Conservation (phyloP, 2,113 vertebrate species). For the Merops nubicus region DNA sequence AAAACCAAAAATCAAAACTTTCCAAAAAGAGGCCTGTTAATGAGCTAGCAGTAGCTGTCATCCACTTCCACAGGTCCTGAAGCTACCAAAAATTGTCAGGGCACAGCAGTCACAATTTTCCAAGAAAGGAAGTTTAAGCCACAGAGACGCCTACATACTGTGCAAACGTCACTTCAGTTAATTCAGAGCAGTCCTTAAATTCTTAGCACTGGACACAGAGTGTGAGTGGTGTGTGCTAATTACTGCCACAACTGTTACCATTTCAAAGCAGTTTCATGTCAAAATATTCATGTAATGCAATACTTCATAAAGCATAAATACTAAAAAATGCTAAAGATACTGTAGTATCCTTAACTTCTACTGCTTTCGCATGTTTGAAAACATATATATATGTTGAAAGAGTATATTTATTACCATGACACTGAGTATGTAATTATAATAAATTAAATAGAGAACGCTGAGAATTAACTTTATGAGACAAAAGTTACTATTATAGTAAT, state of each 20-base stretch:
- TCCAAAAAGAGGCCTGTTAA: neutral
- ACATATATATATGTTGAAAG: neutral
- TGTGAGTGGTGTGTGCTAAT: neutral
- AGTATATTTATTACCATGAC: neutral
- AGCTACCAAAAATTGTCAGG: neutral
- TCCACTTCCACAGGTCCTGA: neutral
- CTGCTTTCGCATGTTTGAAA: neutral
- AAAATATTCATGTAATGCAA: neutral
- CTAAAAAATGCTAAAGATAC: neutral
- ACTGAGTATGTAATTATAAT: neutral
- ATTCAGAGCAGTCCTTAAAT: neutral
- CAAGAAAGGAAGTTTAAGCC: neutral
- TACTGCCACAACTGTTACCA: neutral
- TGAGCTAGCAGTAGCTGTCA: neutral
- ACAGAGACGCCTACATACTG: neutral
- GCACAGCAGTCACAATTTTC: neutral
- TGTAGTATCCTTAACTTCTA: neutral
- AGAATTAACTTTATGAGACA: slow-evolving; percentile 38
- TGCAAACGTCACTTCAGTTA: neutral
- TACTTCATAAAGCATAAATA: neutral
- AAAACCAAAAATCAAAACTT: neutral
- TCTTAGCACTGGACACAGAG: neutral
- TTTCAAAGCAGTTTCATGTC: neutral
- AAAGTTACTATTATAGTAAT: neutral
- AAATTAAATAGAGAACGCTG: neutral